These are phyloP conservation scores for Brachyptera risi DNA, from an alignment of 2,888 invertebrate species.

Conservation along the genomic window DNA sequence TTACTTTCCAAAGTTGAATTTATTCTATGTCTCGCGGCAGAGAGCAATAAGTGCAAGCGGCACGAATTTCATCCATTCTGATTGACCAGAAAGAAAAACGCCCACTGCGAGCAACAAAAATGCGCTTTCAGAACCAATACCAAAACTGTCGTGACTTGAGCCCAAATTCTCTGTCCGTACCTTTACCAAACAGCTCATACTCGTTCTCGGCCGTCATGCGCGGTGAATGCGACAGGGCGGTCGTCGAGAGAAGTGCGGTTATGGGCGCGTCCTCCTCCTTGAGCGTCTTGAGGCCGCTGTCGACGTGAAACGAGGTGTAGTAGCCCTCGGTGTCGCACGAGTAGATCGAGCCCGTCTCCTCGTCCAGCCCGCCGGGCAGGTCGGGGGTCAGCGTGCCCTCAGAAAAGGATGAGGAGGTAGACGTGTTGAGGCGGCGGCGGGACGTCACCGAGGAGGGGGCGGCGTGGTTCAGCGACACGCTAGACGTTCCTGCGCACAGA, in stretches of 20 bases:
- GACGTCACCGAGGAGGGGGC: slow-evolving; percentile 66
- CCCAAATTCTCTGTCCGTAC: too few relatives aligned
- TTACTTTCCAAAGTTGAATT: too few relatives aligned
- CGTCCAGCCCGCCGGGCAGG: slow-evolving; percentile 25
- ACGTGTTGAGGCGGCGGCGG: slow-evolving; percentile 63
- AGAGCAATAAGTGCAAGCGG: too few relatives aligned
- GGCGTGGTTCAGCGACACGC: slow-evolving; percentile 61
- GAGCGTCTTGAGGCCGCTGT: slow-evolving; percentile 84
- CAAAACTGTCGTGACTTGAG: too few relatives aligned
- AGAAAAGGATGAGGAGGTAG: slow-evolving; percentile 70
- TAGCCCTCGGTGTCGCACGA: slow-evolving; percentile 97
- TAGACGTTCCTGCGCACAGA: slow-evolving; percentile 58
- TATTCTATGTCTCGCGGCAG: too few relatives aligned
- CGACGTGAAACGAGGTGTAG: slow-evolving; percentile 96
- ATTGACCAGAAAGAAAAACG: too few relatives aligned
- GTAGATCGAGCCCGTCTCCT: slow-evolving; percentile 68
- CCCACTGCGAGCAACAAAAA: too few relatives aligned
- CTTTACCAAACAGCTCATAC: slow-evolving; percentile 87
- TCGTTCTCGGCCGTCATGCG: slow-evolving; percentile 75
- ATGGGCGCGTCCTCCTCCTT: slow-evolving; percentile 72
- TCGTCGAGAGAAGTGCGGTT: slow-evolving; percentile 68
- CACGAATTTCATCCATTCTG: too few relatives aligned
- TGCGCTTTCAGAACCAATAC: too few relatives aligned
- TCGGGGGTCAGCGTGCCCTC: slow-evolving; percentile 33
- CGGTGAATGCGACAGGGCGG: slow-evolving; percentile 61